Conservation (phyloP, 37 sponge, comb jelly and placozoan species). For the Trichoplax adhaerens region DNA sequence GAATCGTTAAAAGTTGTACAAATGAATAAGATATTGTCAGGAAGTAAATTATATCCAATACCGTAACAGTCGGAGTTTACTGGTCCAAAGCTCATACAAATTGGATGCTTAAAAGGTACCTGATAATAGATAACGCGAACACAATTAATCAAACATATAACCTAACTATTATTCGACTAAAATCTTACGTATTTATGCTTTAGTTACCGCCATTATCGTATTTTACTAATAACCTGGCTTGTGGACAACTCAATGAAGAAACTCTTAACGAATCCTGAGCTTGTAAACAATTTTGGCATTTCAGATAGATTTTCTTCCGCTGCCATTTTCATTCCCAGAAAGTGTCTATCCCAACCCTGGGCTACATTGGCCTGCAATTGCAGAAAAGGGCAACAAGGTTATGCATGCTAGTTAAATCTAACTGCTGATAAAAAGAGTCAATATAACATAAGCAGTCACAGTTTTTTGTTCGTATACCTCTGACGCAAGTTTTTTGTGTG, state of each 20-base stretch:
- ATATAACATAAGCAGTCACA: background rate
- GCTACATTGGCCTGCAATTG: constrained; percentile 49
- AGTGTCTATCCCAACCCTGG: constrained; percentile 66
- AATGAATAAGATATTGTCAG: too few relatives aligned
- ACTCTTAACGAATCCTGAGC: constrained; percentile 36
- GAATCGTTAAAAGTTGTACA: too few relatives aligned
- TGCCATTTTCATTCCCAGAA: constrained; percentile 60
- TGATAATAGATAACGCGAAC: too few relatives aligned
- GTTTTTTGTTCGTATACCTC: constrained; percentile 14
- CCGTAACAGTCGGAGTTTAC: too few relatives aligned
- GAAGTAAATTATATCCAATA: too few relatives aligned
- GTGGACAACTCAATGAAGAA: constrained; percentile 55
- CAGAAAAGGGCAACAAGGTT: background rate
- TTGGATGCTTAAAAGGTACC: too few relatives aligned
- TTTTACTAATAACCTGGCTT: constrained; percentile 48
- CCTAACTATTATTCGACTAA: too few relatives aligned
- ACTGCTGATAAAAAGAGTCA: background rate
- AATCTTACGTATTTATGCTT: too few relatives aligned
- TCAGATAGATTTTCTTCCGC: constrained; percentile 50
- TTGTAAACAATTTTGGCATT: constrained; percentile 50
- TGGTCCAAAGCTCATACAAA: too few relatives aligned
- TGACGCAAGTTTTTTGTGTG: constrained; percentile 45
- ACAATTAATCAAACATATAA: too few relatives aligned
- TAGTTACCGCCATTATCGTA: too few relatives aligned
- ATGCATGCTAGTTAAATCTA: too few relatives aligned